Evolutionary conservation across 1,140 invertebrate genomes (phyloP).

Genomic region (Saccostrea echinata): DNA sequence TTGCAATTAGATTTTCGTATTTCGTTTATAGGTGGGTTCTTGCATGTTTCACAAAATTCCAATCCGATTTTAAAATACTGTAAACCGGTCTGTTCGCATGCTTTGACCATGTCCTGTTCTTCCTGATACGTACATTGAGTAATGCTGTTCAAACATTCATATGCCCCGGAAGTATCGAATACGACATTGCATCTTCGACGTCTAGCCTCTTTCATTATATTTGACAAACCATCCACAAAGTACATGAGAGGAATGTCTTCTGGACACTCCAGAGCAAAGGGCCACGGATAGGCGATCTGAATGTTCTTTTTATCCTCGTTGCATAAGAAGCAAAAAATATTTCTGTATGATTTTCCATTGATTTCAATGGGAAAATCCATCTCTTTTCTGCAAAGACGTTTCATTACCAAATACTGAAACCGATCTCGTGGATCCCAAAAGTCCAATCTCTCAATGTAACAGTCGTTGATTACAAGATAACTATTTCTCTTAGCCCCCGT

Average conservation of each 20-base stretch:
- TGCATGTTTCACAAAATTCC: background rate
- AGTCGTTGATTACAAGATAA: background rate
- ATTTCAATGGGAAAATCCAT: background rate
- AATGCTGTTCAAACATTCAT: background rate
- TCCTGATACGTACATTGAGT: background rate
- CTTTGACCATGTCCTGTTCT: background rate
- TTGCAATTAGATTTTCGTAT: background rate
- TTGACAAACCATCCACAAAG: background rate
- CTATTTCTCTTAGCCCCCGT: background rate
- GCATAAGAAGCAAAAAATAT: background rate
- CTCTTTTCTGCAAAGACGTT: background rate
- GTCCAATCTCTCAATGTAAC: background rate
- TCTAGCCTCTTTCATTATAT: background rate
- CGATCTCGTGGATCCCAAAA: background rate
- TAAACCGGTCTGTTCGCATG: background rate
- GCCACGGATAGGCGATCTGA: background rate
- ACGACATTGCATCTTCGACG: background rate
- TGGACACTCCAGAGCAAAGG: background rate
- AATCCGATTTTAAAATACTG: background rate
- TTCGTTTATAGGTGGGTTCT: background rate
- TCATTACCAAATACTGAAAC: background rate
- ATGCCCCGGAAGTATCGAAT: background rate
- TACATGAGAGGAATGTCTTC: background rate
- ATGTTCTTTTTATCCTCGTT: background rate
- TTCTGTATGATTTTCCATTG: background rate